These are phyloP conservation scores for Rhinopithecus roxellana DNA, from an alignment of 2,113 vertebrate species.

Conservation along the genomic window DNA sequence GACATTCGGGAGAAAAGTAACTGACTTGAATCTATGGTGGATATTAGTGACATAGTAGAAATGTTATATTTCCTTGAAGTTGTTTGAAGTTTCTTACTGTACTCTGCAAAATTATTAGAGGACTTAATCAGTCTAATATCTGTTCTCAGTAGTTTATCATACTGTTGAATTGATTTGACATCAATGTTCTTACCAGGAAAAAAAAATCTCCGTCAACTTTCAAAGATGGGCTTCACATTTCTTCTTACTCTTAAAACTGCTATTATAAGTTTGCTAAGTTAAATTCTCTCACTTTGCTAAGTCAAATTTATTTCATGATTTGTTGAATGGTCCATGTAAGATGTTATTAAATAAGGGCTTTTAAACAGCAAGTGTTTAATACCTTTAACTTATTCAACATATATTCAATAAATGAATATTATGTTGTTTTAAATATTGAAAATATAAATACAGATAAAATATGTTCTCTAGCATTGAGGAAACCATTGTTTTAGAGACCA, in stretches of 20 bases:
- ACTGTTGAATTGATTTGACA: conserved; percentile 12
- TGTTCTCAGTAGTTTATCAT: background rate
- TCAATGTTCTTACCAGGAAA: conserved; percentile 23
- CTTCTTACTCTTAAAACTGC: background rate
- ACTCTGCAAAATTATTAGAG: background rate
- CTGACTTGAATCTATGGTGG: background rate
- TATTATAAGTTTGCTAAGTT: background rate
- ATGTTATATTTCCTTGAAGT: background rate
- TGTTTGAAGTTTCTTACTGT: background rate
- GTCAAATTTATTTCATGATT: background rate
- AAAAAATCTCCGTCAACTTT: background rate
- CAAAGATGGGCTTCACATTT: background rate
- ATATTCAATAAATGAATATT: background rate
- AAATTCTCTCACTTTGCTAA: background rate
- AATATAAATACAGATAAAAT: conserved; percentile 9
- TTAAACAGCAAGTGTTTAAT: background rate
- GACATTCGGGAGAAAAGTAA: background rate
- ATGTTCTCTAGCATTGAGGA: background rate
- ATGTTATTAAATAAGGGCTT: background rate
- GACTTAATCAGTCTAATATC: background rate
- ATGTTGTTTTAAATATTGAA: background rate
- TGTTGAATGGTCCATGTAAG: background rate
- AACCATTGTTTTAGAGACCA: background rate
- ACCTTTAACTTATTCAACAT: background rate
- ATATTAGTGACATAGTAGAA: background rate